Evolutionary conservation across 2,797 vertebrate species (phyloP).

Genomic region (Paedocypris micromegethes): DNA sequence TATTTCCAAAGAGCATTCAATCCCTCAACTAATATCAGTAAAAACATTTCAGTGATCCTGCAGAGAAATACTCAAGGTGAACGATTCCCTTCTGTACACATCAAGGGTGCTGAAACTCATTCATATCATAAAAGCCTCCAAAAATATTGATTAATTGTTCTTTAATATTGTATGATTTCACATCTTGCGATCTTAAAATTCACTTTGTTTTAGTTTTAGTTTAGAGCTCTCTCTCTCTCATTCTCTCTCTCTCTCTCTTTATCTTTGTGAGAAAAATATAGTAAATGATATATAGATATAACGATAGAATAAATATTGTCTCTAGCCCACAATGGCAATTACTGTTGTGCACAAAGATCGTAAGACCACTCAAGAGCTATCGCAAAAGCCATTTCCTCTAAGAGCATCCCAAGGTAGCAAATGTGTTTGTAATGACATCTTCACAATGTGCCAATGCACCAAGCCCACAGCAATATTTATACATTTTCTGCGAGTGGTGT

Average conservation of each 20-base stretch:
- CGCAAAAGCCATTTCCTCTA: constrained; percentile 6
- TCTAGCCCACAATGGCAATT: neutral
- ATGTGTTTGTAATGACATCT: constrained; percentile 31
- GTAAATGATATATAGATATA: neutral
- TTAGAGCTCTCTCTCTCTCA: too few species aligned
- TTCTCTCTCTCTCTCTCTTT: too few species aligned
- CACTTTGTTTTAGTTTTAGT: too few species aligned
- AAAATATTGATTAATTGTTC: constrained; percentile 20
- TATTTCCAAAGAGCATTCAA: constrained; percentile 22
- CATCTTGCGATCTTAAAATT: too few species aligned
- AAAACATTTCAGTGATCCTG: neutral
- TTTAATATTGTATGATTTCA: constrained; percentile 3
- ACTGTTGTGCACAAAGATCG: constrained; percentile 10
- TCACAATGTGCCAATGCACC: constrained; percentile 25
- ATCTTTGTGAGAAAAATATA: too few species aligned
- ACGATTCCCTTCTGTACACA: neutral
- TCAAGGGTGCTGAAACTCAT: neutral
- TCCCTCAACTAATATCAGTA: constrained; percentile 7
- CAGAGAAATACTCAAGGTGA: neutral
- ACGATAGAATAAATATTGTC: constrained; percentile 5
- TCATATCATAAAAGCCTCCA: neutral
- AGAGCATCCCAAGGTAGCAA: constrained; percentile 10
- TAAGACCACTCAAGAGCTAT: constrained; percentile 9
- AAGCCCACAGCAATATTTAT: constrained; percentile 46
- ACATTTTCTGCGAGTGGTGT: constrained; percentile 56